Evolutionary conservation across 2,797 vertebrate genomes (phyloP), one percentile per base, ranked within the genome.

Genomic region (Falco columbarius): DNA sequence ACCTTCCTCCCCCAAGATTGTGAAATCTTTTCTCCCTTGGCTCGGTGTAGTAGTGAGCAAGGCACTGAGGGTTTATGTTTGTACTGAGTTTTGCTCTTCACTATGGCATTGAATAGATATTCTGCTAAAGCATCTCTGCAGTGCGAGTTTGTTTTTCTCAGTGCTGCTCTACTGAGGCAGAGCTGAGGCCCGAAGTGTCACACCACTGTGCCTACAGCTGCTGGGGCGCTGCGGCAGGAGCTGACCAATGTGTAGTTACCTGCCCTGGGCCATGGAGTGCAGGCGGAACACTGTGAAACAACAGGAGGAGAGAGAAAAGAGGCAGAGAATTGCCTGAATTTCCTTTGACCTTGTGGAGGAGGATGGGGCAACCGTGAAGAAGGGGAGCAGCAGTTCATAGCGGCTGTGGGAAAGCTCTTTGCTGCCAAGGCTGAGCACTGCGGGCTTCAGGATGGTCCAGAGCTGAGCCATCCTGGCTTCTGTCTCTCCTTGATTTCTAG

Each of bases 31-130:
- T 56, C 38, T 56, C 42, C 72, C 8, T 1, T 47, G 59, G 89
- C 92, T 81, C 2, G 0, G 71, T 34, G 86, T 20, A 44, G 86
- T 22, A 75, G 81, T 5, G 27, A 86, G 82, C 7, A 9, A 91
- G 70, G 85, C 88, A 84, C 62, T 29, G 74, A 93, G 76, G 61
- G 76, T 30, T 71, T 73, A 16, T 86, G 85, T 97, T 95, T 95
- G 91, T 94, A 89, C 86, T 1, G 22, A 93, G 93, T 95, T 91
- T 81, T 91, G 95, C 95, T 95, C 90, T 67, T 93, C 94, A 94
- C 94, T 90, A 84, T 73, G 76, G 93, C 82, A 49, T 81, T 73
- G 77, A 97, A 96, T 96, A 96, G 96, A 96, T 84, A 86, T 7
- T 93, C 94, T 87, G 91, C 96, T 97, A 18, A 93, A 92, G 91